Percentiles rank a stretch among this genome's conserved stretches.
Evolutionary conservation across 2,797 vertebrate genomes (phyloP).

Genomic region (Platyrinchus mystaceus): DNA sequence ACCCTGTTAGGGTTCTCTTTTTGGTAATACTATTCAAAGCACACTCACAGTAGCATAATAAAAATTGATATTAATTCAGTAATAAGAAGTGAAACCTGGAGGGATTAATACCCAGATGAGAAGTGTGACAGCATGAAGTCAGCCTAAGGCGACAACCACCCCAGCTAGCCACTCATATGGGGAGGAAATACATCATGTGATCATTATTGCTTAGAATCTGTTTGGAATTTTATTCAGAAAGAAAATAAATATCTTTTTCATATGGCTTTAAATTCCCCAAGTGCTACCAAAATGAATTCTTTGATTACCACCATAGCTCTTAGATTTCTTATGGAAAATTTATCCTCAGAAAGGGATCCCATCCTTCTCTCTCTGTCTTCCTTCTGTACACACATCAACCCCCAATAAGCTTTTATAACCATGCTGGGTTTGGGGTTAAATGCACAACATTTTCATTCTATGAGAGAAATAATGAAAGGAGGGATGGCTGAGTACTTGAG

Average conservation of each 20-base stretch:
- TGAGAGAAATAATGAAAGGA: neutral
- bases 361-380: neutral
- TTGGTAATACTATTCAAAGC: neutral
- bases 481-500: neutral
- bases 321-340: neutral
- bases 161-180: neutral
- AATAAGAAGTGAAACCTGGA: neutral
- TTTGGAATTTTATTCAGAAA: neutral
- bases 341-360: neutral
- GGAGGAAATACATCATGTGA: neutral
- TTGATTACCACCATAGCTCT: neutral
- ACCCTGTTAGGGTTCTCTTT: neutral
- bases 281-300: neutral
- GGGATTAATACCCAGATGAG: neutral
- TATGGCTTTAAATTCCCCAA: neutral
- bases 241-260: neutral
- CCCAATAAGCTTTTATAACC: neutral
- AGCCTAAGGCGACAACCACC: neutral
- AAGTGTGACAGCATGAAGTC: neutral
- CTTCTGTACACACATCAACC: neutral
- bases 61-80: neutral
- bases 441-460: neutral
- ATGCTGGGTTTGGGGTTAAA: neutral
- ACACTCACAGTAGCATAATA: neutral
- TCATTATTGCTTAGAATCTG: neutral